Evolutionary conservation across 2,113 vertebrate genomes (phyloP), one percentile per base, ranked within the genome.

Genomic region (Pangasianodon hypophthalmus): DNA sequence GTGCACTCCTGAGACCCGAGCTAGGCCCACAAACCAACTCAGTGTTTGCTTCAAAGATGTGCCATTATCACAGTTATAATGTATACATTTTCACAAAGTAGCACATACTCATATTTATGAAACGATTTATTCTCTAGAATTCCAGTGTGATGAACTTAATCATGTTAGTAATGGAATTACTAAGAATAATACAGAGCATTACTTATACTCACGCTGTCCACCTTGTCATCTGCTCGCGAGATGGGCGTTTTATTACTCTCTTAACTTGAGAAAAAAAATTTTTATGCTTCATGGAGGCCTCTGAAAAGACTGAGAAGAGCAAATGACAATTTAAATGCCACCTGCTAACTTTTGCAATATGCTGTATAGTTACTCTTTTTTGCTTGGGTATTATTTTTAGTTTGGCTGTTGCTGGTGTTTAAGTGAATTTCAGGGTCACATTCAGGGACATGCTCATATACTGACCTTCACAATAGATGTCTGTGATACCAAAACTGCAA

Each of bases 1-100:
- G 88, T 41, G 56, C 77, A 2, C 73, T 90, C 46, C 21, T 91
- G 88, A 18, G 16, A 44, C 84, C 58, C 86, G n/a, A 37, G 92
- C 58, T 54, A 48, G 85, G 6, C 83, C 24, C 75, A 48, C 44
- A 50, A 79, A 79, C 24, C 46, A 54, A 32, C 26, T 29, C 26
- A 18, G 19, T 81, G 26, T 80, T 50, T 80, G 44, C 19, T 85
- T 69, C 26, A 14, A 16, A 46, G 37, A 60, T 24, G 19, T 83
- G 52, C 80, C 54, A 85, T 26, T 29, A 85, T 64, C 58, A 24
- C 9, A 60, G 21, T 13, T 84, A 75, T 21, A 44, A 44, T 10
- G 41, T 41, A 32, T 67, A 67, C 2, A 69, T 69, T 37, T 69
- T 37, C n/a, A 37, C 67, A 37, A 21, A 14, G n/a, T 32, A n/a